A percentile compares a stretch with the other conserved stretches of the same genome.
Conservation (phyloP, 2,888 invertebrate genomes). For the Onchidella celtica region DNA sequence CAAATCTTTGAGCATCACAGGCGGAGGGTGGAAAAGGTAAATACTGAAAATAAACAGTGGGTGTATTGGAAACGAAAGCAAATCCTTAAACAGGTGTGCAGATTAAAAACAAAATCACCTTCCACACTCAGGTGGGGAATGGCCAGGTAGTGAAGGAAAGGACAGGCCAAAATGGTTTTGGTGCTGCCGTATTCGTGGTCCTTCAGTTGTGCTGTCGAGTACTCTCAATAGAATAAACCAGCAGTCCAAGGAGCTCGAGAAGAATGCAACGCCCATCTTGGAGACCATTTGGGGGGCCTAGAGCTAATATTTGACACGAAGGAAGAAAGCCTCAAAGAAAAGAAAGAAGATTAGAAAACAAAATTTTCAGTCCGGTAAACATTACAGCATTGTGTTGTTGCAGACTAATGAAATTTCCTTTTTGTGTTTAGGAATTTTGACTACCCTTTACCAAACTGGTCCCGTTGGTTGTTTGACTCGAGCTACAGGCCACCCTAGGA, state of each 20-base stretch:
- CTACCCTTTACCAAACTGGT: background rate
- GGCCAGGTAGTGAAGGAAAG: background rate
- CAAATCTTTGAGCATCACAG: background rate
- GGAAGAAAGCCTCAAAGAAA: background rate
- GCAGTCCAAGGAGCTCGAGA: background rate
- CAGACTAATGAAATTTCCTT: conserved; percentile 19
- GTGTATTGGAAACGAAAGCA: background rate
- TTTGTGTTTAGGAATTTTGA: conserved; percentile 6
- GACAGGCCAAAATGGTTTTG: background rate
- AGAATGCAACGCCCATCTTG: background rate
- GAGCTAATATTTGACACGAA: conserved; percentile 18
- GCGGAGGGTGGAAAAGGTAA: background rate
- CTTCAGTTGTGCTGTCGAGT: conserved; percentile 15
- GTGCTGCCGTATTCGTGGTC: background rate
- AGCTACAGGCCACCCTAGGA: conserved; percentile 4
- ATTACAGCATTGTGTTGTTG: conserved; percentile 26
- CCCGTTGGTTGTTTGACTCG: background rate
- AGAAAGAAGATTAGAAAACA: conserved; percentile 20
- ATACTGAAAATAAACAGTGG: background rate
- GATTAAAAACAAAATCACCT: conserved; percentile 2
- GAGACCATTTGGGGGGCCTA: background rate
- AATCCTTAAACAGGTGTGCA: conserved; percentile 33
- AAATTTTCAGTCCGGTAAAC: conserved; percentile 22
- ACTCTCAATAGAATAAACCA: conserved; percentile 16
- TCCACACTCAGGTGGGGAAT: background rate